These are phyloP conservation scores for Pseudochaenichthys georgianus DNA, from an alignment of 2,797 vertebrate genomes.

Conservation along the genomic window DNA sequence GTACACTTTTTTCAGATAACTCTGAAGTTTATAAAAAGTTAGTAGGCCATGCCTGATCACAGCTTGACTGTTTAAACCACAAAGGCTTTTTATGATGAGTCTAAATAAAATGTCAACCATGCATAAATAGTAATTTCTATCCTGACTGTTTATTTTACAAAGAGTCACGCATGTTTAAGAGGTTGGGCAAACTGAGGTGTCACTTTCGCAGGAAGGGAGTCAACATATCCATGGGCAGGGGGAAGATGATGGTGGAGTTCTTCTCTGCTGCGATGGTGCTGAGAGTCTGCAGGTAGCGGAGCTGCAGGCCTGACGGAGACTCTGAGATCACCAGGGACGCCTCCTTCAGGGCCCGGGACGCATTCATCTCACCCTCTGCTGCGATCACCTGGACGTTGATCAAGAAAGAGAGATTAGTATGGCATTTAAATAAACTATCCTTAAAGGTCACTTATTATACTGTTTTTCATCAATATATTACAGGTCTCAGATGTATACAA, in stretches of 20 bases:
- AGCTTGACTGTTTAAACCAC: conserved; percentile 8
- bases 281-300: conserved; percentile 89
- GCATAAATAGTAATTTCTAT: neutral
- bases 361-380: conserved; percentile 89
- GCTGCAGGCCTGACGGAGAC: conserved; percentile 87
- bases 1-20: neutral
- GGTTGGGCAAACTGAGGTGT: conserved; percentile 6
- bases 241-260: conserved; percentile 90
- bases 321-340: conserved; percentile 87
- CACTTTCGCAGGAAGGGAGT: conserved; percentile 79
- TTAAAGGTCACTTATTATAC: neutral
- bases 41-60: neutral
- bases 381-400: conserved; percentile 81
- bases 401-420: neutral
- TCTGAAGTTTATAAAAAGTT: neutral
- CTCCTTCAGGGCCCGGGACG: conserved; percentile 87
- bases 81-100: neutral
- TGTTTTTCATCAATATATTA: too few relatives aligned
- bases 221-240: conserved; percentile 85
- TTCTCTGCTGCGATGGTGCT: conserved; percentile 87
- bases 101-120: neutral
- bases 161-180: neutral
- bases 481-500: too few relatives aligned
- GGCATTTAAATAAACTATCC: neutral
- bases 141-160: neutral